Evolutionary conservation across 2,888 invertebrate species (phyloP).

Genomic region (Neelides folsomi): DNA sequence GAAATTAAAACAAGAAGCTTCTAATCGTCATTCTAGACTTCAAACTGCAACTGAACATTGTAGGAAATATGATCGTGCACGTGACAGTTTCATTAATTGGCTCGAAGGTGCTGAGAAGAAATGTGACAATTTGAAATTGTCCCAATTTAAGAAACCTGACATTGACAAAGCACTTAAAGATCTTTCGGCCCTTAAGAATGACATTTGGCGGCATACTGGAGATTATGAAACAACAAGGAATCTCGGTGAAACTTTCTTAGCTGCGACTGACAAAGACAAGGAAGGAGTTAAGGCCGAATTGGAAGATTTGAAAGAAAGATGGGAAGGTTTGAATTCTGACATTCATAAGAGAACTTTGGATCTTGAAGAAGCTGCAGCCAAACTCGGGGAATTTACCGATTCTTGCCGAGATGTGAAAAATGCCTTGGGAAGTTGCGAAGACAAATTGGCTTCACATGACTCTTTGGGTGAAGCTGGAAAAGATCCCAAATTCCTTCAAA

Average conservation of each 20-base stretch:
- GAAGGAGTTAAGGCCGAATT: slow-evolving; percentile 73
- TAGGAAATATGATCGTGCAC: slow-evolving; percentile 71
- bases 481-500: slow-evolving; percentile 70
- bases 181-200: slow-evolving; percentile 75
- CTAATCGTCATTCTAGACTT: slow-evolving; percentile 69
- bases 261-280: slow-evolving; percentile 78
- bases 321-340: slow-evolving; percentile 81
- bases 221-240: slow-evolving; percentile 81
- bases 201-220: slow-evolving; percentile 83
- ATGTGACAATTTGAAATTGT: slow-evolving; percentile 59
- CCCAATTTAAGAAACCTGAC: slow-evolving; percentile 63
- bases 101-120: slow-evolving; percentile 72
- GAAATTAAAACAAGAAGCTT: slow-evolving; percentile 71
- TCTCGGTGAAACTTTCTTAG: slow-evolving; percentile 74
- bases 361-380: slow-evolving; percentile 64
- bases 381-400: slow-evolving; percentile 30
- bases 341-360: slow-evolving; percentile 59
- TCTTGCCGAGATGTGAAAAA: slow-evolving; percentile 71
- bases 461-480: slow-evolving; percentile 57
- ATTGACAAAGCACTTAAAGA: slow-evolving; percentile 78
- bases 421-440: slow-evolving; percentile 74
- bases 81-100: slow-evolving; percentile 80
- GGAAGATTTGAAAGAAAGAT: slow-evolving; percentile 65
- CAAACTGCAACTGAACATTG: slow-evolving; percentile 81
- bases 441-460: slow-evolving; percentile 62